Conservation (phyloP, 92 coral and sea anemone species). For the Metridium senile region DNA sequence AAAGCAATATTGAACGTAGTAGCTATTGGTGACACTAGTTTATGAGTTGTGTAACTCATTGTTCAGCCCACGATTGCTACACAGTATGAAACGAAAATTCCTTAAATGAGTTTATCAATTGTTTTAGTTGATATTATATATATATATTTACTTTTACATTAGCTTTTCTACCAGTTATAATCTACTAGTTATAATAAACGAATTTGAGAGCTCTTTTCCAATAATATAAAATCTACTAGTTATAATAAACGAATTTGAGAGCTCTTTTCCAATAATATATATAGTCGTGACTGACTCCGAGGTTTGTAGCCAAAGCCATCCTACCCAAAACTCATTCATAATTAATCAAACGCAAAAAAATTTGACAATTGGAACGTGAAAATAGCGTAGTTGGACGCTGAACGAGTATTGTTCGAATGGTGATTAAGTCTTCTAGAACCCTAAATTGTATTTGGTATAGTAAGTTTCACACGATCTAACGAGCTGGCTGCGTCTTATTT, state of each 20-base stretch:
- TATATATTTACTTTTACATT: too few relatives aligned
- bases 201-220: too few relatives aligned
- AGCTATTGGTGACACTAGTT: neutral
- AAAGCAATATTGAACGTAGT: neutral
- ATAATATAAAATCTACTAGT: too few relatives aligned
- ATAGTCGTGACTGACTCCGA: too few relatives aligned
- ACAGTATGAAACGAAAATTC: neutral
- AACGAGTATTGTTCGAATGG: neutral
- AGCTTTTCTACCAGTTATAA: too few relatives aligned
- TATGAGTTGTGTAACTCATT: neutral
- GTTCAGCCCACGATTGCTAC: neutral
- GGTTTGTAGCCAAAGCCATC: neutral
- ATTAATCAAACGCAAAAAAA: slow-evolving; percentile 1
- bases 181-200: too few relatives aligned
- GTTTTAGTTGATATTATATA: neutral
- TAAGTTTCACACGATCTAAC: neutral
- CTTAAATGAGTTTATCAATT: neutral
- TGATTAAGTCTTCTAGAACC: neutral
- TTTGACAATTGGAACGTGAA: neutral
- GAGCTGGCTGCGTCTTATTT: neutral
- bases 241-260: too few relatives aligned
- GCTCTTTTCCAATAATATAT: too few relatives aligned
- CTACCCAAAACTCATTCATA: neutral
- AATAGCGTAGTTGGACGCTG: neutral
- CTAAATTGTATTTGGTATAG: neutral